Base-by-base conservation (phyloP, 2,113 vertebrate genomes). In the Mustela lutreola region DNA sequence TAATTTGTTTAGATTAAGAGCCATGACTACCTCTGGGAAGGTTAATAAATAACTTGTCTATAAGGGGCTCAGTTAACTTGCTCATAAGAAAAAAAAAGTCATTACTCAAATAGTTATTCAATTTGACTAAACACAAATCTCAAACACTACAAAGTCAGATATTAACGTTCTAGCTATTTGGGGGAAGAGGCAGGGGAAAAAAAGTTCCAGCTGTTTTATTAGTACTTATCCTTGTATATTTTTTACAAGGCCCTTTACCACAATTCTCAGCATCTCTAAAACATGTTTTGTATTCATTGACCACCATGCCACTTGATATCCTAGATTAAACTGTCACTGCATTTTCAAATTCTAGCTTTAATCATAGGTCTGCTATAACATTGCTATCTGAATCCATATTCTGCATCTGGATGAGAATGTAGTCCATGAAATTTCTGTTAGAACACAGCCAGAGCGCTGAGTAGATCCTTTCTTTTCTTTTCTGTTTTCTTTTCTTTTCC, bases 261-360 rank as follows among this genome's bases (percentile, higher is more conserved):
- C 19, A 84, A 26, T 88, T 83, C 78, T 95, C 75, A 83, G 45
- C 39, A 22, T 87, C 58, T 84, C 22, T 65, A 83, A 87, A 88
- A 84, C 62, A 76, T 70, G 82, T 70, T 76, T 76, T 63, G 36
- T 93, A 87, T 76, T 97, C 60, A 82, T 1, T 87, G 62, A 89
- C 18, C 11, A 89, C 28, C 39, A 42, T 63, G 63, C 26, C 16
- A 79, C 67, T 93, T 96, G 62, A 22, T 93, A 60, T 31, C 53
- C 56, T 91, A 45, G 22, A 76, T 90, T 81, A 73, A 84, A 26
- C 31, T 84, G 26, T 71, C 56, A 79, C 1, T 90, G 60, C 15
- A 26, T 83, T 97, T 97, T 83, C 58, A 94, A 67, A 80, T 94
- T 95, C 48, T 71, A 78, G 9, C 71, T 93, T 96, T 33, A 84